Base-by-base conservation (phyloP, 2,888 invertebrate species). In the Imbricaverruca yamaguchii region DNA sequence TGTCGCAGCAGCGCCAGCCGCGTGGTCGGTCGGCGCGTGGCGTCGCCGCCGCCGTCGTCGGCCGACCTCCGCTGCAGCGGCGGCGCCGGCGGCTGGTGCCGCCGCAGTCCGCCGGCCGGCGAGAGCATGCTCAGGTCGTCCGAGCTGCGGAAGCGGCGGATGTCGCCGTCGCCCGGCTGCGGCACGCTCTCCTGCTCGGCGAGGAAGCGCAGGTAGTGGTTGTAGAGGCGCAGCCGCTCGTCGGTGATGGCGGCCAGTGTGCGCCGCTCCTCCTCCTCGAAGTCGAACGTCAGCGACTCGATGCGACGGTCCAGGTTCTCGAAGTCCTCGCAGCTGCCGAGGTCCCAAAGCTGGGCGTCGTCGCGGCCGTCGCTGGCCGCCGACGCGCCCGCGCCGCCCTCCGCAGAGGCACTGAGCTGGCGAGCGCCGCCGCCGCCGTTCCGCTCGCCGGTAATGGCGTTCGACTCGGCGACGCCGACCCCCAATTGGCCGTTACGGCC, bases 281-380 rank as follows among this genome's bases (percentile, higher is more conserved):
- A 78, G 78, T 78, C 78, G 78, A 78, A 78, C 57, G 78, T 78
- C 56, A 78, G 57, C 21, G 56, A 57, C 78, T 78, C 78, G 23
- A 78, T 78, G n/a, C 94, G 83, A 93, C 81, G 56, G 80, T 74
- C 93, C 85, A 93, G 93, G 81, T 93, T 92, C 86, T 94, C 94
- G 78, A 93, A 93, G 88, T 94, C 93, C 12, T 89, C 89, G 80
- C 90, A 90, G 77, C 91, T 89, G 59, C 89, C 89, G 63, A 89
- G 85, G 53, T 74, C 74, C 74, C 74, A 74, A 53, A 53, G 59
- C 59, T 74, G 7, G 74, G 53, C 8, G 15, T 23, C 7, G 53
- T 13, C n/a, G 25, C 67, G 13, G 65, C 23, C 65, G 23, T 2
- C 10, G 8, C 65, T 10, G 13, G 9, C 23, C 10, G 10, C 23